Evolutionary conservation across 2,113 vertebrate species (phyloP).

Genomic region (Heteronetta atricapilla): DNA sequence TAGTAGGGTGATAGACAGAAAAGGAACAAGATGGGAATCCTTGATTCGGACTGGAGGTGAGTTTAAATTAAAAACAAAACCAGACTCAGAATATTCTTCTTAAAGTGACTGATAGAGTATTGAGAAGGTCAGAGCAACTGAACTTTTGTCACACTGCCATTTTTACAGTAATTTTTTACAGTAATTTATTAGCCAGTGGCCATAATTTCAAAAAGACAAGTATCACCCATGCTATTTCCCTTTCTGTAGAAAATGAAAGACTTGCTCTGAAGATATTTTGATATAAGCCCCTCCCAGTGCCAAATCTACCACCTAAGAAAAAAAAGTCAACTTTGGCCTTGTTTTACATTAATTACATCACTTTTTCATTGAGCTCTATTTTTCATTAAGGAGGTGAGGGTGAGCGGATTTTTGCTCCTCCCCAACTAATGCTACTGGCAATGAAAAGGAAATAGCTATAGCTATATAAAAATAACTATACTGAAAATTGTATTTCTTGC

Average conservation of each 20-base stretch:
- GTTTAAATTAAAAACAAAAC: background rate
- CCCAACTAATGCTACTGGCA: background rate
- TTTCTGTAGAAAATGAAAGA: background rate
- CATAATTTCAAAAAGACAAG: background rate
- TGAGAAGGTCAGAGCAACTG: background rate
- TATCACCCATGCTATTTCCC: background rate
- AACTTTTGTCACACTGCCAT: background rate
- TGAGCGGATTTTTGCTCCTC: background rate
- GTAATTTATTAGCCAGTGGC: background rate
- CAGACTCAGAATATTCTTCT: background rate
- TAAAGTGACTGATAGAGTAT: background rate
- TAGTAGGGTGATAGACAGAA: background rate
- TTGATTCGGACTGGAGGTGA: background rate
- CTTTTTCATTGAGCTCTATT: background rate
- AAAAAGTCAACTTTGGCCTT: background rate
- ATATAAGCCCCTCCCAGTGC: background rate
- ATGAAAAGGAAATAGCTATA: background rate
- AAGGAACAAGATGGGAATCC: background rate
- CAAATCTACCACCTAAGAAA: background rate
- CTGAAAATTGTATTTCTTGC: background rate
- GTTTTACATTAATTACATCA: background rate
- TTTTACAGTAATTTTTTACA: background rate
- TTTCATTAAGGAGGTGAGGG: background rate
- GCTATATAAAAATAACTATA: background rate
- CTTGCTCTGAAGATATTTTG: background rate